These are phyloP conservation scores for Neria commutata DNA, from an alignment of 2,888 invertebrate species.

Conservation along the genomic window DNA sequence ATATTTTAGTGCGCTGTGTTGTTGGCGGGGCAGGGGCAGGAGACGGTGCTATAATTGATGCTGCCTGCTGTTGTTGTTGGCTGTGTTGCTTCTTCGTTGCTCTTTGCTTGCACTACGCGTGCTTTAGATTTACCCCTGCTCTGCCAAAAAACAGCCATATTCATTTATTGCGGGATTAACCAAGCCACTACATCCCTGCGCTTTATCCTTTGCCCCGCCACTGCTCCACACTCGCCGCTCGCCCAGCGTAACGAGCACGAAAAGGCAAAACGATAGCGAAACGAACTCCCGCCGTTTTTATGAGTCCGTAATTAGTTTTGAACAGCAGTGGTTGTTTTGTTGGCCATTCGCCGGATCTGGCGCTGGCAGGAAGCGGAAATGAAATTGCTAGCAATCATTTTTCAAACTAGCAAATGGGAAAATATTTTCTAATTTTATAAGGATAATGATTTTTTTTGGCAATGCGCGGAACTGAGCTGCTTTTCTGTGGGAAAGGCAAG, in stretches of 20 bases:
- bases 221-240: too few species aligned
- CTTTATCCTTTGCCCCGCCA: too few species aligned
- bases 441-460: conserved; percentile 29
- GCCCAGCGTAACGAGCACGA: conserved; percentile 28
- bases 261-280: conserved; percentile 29
- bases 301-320: conserved; percentile 54
- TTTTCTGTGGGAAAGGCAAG: background rate
- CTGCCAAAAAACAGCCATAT: conserved; percentile 10
- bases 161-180: conserved; percentile 25
- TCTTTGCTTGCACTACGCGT: too few species aligned
- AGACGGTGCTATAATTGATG: background rate
- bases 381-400: conserved; percentile 55
- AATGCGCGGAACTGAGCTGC: too few species aligned
- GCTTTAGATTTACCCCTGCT: too few species aligned
- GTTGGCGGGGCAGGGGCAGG: background rate
- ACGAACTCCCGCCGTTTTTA: conserved; percentile 40
- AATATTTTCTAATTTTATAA: conserved; percentile 48
- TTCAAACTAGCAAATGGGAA: conserved; percentile 54
- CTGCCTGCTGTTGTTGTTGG: background rate
- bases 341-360: background rate
- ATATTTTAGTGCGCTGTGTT: background rate
- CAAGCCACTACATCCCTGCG: too few species aligned
- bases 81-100: background rate
- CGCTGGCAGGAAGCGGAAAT: conserved; percentile 42
- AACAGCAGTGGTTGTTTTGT: conserved; percentile 22